Percentiles rank a stretch among this genome's conserved stretches.
Conservation (phyloP, 2,888 invertebrate genomes). For the Drosophila trichaetosa region DNA sequence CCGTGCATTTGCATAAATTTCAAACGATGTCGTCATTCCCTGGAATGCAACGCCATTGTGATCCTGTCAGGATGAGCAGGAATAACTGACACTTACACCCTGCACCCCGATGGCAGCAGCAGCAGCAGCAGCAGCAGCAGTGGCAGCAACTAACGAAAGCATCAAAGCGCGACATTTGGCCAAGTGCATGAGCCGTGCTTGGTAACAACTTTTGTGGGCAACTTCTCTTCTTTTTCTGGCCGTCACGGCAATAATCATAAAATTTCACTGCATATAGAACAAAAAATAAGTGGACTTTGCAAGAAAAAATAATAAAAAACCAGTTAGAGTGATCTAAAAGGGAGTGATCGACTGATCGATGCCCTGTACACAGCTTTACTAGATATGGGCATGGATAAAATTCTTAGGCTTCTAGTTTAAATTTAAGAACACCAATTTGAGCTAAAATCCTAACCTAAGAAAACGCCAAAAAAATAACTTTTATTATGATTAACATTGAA, state of each 20-base stretch:
- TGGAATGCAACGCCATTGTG: slow-evolving; percentile 34
- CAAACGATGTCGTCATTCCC: slow-evolving; percentile 50
- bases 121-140: slow-evolving; percentile 1
- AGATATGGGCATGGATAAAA: background rate
- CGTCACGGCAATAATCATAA: slow-evolving; percentile 70
- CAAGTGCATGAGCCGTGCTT: slow-evolving; percentile 35
- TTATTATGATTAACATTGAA: background rate
- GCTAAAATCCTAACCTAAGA: background rate
- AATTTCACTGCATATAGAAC: slow-evolving; percentile 77
- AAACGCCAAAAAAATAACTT: background rate
- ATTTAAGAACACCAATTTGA: background rate
- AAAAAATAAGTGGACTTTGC: slow-evolving; percentile 45
- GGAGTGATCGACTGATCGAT: background rate
- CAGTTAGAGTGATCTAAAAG: background rate
- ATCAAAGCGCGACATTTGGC: slow-evolving; percentile 72
- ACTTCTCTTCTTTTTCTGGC: slow-evolving; percentile 19
- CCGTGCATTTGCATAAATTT: slow-evolving; percentile 81
- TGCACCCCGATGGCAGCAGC: background rate
- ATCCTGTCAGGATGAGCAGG: slow-evolving; percentile 21
- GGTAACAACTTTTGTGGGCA: slow-evolving; percentile 50
- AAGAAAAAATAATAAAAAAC: slow-evolving; percentile 19
- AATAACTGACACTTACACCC: slow-evolving; percentile 22
- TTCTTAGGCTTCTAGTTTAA: background rate
- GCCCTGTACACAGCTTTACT: background rate
- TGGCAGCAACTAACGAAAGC: slow-evolving; percentile 56